Evolutionary conservation across 1,140 invertebrate genomes (phyloP), one percentile per base, ranked within the genome.

Genomic region (Drosophila saltans): DNA sequence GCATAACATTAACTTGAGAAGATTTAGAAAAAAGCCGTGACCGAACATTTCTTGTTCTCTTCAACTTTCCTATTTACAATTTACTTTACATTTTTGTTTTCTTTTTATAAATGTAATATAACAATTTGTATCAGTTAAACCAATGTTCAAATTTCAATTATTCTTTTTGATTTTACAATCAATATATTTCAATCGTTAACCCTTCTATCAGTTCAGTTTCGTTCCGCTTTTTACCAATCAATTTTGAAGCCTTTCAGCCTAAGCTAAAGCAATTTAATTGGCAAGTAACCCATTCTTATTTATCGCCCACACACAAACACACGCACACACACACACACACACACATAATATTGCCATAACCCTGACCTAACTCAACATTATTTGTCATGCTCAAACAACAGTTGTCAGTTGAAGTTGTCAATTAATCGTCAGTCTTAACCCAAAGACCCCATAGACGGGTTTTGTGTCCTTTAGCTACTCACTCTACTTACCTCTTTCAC

Each of bases 321-420:
- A n/a, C 10, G 3, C 28, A 30, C 3, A 30, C 28, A 30, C 28
- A 30, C 28, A 30, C 28, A 30, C 28, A 24, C 45, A 16, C 4
- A 7, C 45, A 52, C 45, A 3, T 9, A 26, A 3, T 26, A 52
- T 52, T 24, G 24, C 21, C 45, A 7, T 52, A 24, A 52, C 45
- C 45, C 45, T 59, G 57, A 59, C 57, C 57, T 59, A 40, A 39
- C 16, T 59, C 33, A 59, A 39, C 57, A 39, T 59, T 59, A 24
- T 52, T 52, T 52, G 57, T 59, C 57, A 59, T 33, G 56, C 56
- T 58, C 30, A 36, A 58, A 52, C 33, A 36, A 21, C 56, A 58
- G 33, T 36, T 36, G 30, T 39, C 56, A 33, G 33, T 39, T 58
- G 8, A 58, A 36, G 56, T 40, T 59, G 57, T 59, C 57, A 36